These are phyloP conservation scores for Drosophila tsacasi DNA, from an alignment of 1,140 invertebrate genomes.

Conservation along the genomic window DNA sequence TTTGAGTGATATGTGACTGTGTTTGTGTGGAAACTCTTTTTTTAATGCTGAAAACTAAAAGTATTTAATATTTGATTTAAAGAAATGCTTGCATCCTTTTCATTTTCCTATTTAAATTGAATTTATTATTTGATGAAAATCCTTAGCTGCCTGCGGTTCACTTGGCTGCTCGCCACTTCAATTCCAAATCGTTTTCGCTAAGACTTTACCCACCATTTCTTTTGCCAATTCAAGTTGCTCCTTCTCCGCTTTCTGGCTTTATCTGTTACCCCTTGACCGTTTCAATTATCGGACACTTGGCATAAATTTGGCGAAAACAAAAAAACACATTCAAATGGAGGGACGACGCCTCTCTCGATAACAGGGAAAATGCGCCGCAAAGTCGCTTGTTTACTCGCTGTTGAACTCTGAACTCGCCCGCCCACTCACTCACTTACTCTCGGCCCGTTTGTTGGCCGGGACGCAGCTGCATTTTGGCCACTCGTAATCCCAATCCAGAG, in stretches of 20 bases:
- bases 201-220: conserved; percentile 25
- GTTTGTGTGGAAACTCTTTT: not conserved
- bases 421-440: not conserved
- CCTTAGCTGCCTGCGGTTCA: conserved; percentile 3
- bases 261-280: conserved; percentile 28
- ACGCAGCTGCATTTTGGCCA: conserved; percentile 73
- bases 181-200: not conserved
- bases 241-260: conserved; percentile 1
- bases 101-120: no score
- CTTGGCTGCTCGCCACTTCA: conserved; percentile 23
- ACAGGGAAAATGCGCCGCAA: conserved; percentile 68
- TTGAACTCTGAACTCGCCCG: conserved; percentile 19
- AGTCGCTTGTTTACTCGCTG: conserved; percentile 78
- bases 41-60: not conserved
- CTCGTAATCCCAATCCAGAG: conserved; percentile 69
- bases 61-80: not conserved
- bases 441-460: conserved; percentile 32
- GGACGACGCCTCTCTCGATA: conserved; percentile 48
- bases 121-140: not conserved
- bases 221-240: not conserved
- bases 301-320: conserved; percentile 65
- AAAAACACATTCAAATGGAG: conserved; percentile 60
- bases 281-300: conserved; percentile 71
- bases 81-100: not conserved
- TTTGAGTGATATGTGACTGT: not conserved